phyloP scores from a whole-genome alignment of 2,888 invertebrate species.

The Argyresthia goedartella region DNA sequence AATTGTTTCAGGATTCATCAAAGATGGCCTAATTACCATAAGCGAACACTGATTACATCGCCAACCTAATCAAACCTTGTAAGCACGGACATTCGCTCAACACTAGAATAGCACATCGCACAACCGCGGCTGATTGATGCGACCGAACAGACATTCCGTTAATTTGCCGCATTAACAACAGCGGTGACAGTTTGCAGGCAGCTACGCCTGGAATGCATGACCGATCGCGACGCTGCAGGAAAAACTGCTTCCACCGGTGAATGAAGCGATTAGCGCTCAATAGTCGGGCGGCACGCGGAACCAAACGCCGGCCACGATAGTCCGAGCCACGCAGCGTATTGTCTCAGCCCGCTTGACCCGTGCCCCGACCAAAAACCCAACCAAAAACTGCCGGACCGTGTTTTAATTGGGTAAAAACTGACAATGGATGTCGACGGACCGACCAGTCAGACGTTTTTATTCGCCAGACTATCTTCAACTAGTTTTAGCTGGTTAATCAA shows the following conservation, averaged over 20 bases:
- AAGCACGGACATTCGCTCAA: too few relatives aligned
- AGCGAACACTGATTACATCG: too few relatives aligned
- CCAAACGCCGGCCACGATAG: conserved; percentile 52
- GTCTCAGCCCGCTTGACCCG: conserved; percentile 66
- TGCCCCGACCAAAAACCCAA: conserved; percentile 56
- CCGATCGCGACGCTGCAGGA: conserved; percentile 52
- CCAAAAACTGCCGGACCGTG: conserved; percentile 34
- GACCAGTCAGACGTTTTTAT: neutral
- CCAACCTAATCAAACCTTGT: too few relatives aligned
- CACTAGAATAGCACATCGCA: neutral
- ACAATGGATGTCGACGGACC: conserved; percentile 7
- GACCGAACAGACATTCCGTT: conserved; percentile 13
- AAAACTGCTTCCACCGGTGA: conserved; percentile 54
- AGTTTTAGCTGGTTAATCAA: neutral
- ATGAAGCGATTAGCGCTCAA: conserved; percentile 70
- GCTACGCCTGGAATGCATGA: conserved; percentile 54
- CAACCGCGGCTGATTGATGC: conserved; percentile 2
- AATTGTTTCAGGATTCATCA: too few relatives aligned
- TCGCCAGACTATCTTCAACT: too few relatives aligned
- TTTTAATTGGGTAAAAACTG: conserved; percentile 54
- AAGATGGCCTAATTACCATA: too few relatives aligned
- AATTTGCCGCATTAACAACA: conserved; percentile 37
- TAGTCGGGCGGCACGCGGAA: conserved; percentile 59
- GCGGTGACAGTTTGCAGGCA: conserved; percentile 31
- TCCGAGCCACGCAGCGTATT: conserved; percentile 43